phyloP scores from a whole-genome alignment of 2,888 invertebrate species.

The Pycnomerus fuliginosus region DNA sequence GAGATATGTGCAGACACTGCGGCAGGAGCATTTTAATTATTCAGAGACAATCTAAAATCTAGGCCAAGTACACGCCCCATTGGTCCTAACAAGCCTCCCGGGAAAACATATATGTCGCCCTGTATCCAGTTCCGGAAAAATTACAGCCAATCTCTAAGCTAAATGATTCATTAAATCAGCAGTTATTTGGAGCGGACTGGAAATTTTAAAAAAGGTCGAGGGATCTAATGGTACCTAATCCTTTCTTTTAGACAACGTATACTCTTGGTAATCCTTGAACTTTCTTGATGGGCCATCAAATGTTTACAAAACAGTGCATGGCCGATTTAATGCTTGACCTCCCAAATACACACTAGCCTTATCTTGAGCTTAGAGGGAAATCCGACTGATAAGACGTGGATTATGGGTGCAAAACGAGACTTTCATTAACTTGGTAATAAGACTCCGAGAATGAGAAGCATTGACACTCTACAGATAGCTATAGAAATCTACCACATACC shows the following conservation, averaged over 20 bases:
- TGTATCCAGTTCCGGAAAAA: conserved; percentile 6
- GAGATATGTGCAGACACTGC: conserved; percentile 1
- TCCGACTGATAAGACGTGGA: conserved; percentile 24
- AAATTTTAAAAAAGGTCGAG: too few species aligned
- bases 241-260: too few species aligned
- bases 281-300: conserved; percentile 5
- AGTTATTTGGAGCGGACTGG: too few species aligned
- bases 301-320: conserved; percentile 6
- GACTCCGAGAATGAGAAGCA: too few species aligned
- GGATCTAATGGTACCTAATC: too few species aligned
- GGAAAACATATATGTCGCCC: conserved; percentile 8
- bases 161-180: too few species aligned
- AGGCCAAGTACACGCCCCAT: conserved; percentile 11
- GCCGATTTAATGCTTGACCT: conserved; percentile 11
- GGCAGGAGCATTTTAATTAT: conserved; percentile 13
- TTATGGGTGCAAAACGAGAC: conserved; percentile 27
- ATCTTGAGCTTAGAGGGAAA: conserved; percentile 17
- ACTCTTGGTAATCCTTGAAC: too few species aligned
- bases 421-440: conserved; percentile 29
- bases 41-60: conserved; percentile 15
- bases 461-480: conserved; percentile 27
- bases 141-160: too few species aligned
- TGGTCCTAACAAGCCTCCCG: conserved; percentile 15
- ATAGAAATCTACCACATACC: too few species aligned
- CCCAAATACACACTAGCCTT: conserved; percentile 2